A percentile compares a stretch with the other conserved stretches of the same genome.
These are phyloP conservation scores for Cygnus atratus DNA, from an alignment of 2,113 vertebrate genomes.

Conservation along the genomic window DNA sequence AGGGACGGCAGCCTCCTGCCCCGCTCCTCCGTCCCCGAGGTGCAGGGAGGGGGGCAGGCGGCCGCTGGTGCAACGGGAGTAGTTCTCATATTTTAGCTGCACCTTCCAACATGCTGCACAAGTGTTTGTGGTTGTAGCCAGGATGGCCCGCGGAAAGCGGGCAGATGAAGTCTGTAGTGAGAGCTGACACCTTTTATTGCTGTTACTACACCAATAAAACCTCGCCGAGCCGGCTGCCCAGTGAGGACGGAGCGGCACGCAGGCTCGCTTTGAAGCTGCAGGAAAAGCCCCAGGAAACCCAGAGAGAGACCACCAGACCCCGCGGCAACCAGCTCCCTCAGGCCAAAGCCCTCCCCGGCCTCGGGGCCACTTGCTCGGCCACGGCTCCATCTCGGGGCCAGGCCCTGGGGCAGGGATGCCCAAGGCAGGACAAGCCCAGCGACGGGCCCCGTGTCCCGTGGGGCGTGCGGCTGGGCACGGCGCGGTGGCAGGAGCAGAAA, in stretches of 20 bases:
- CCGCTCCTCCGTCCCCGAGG: neutral
- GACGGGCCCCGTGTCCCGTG: neutral
- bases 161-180: accelerated
- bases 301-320: neutral
- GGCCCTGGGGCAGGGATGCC: neutral
- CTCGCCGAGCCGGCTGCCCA: neutral
- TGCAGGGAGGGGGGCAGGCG: neutral
- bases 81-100: neutral
- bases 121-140: accelerated
- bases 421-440: neutral
- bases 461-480: neutral
- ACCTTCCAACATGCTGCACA: accelerated
- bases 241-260: accelerated
- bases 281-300: neutral
- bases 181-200: neutral
- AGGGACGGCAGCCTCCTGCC: neutral
- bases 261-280: neutral
- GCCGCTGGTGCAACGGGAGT: neutral
- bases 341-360: accelerated
- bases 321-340: accelerated
- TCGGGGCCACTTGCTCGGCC: neutral
- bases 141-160: accelerated
- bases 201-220: neutral
- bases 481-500: too few relatives aligned
- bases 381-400: neutral